phyloP scores from a whole-genome alignment of 2,113 vertebrate species.

The Pelvicachromis taeniatus region DNA sequence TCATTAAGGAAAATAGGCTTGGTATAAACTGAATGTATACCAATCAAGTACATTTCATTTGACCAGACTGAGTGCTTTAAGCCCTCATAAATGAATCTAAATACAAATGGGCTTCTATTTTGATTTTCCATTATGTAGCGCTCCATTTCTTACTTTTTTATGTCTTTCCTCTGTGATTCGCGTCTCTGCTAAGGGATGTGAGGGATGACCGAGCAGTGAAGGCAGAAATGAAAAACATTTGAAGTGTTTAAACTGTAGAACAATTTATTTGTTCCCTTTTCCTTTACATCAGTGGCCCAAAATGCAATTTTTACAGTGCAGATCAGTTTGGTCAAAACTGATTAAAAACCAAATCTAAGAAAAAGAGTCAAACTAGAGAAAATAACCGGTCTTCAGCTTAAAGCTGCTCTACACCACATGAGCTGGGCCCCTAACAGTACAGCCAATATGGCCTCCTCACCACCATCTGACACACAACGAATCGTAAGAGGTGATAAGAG shows the following conservation, averaged over 20 bases:
- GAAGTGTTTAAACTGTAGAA: neutral
- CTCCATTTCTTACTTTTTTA: neutral
- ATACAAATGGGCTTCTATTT: neutral
- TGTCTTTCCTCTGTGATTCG: neutral
- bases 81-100: neutral
- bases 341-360: neutral
- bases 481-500: neutral
- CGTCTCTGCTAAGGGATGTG: neutral
- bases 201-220: neutral
- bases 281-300: neutral
- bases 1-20: neutral
- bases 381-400: neutral
- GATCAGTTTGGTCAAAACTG: neutral
- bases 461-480: neutral
- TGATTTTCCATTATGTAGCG: neutral
- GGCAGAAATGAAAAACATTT: neutral
- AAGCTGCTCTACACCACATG: neutral
- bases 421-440: neutral
- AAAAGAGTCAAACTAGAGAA: neutral
- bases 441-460: neutral
- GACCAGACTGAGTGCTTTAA: neutral
- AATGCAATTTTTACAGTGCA: neutral
- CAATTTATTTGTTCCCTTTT: neutral
- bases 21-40: neutral
- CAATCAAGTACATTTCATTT: neutral